Base-by-base conservation (phyloP, 2,797 vertebrate genomes). In the Triplophysa bombifrons region DNA sequence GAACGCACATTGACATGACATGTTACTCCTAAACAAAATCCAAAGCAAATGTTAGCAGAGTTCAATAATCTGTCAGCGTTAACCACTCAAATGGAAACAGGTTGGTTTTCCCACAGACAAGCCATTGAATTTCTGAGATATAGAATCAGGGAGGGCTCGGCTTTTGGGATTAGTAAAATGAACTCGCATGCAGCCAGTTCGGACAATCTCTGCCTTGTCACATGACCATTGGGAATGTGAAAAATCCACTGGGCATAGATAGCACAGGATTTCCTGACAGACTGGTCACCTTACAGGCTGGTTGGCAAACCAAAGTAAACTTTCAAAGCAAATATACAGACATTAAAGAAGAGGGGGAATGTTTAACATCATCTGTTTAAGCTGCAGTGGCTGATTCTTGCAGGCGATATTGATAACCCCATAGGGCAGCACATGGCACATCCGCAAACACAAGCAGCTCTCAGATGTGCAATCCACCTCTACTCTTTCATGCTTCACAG, bases 51-150 rank as follows among this genome's bases (percentile, higher is more conserved):
- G 30, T 74, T 56, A 50, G 6, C 7, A 22, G 51, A 65, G 55
- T 66, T 74, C 16, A 27, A 14, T 53, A 46, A 34, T 58, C 16
- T 46, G n/a, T 38, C 61, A n/a, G 34, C 30, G 69, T 46, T 78
- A 65, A 80, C 80, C 55, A 50, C 13, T 76, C 44, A 71, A 51
- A n/a, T 12, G 14, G 58, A 51, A 51, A 82, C 60, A 61, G 44
- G n/a, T 16, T 74, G 72, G 3, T 20, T 60, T 58, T 79, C 55
- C 34, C 22, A 46, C 11, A 41, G 46, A 25, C 19, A 48, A 71
- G 38, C 9, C 34, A 63, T 66, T 60, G 9, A 27, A 44, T 72
- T 67, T 48, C 10, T 50, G 34, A 61, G 20, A 51, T 7, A 67
- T 48, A 46, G 27, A 68, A 68, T 71, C 51, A 71, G 66, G 44